Percentiles rank a stretch among this genome's conserved stretches.
These are phyloP conservation scores for Brenthis ino DNA, from an alignment of 2,888 invertebrate species.

Conservation along the genomic window DNA sequence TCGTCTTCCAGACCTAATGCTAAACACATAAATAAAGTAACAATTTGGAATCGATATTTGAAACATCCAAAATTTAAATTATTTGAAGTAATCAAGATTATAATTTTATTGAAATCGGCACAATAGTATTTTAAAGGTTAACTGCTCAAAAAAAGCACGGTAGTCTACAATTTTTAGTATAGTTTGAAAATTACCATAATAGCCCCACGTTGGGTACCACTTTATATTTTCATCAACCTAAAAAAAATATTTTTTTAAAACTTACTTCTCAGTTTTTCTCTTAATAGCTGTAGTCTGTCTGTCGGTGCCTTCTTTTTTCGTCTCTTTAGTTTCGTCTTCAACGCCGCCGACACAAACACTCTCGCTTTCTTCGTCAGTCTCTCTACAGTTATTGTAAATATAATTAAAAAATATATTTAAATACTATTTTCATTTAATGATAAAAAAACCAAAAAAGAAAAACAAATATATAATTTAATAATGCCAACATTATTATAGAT, in stretches of 20 bases:
- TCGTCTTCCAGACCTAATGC: too few relatives aligned
- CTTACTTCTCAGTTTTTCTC: slow-evolving; percentile 73
- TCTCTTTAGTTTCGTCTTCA: slow-evolving; percentile 66
- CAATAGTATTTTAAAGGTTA: too few relatives aligned
- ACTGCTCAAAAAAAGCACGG: too few relatives aligned
- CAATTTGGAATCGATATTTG: too few relatives aligned
- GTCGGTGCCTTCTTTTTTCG: slow-evolving; percentile 63
- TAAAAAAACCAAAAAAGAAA: neutral
- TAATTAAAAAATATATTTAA: neutral
- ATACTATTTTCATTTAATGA: neutral
- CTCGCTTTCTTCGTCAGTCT: slow-evolving; percentile 76
- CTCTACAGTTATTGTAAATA: slow-evolving; percentile 49
- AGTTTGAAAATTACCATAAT: neutral
- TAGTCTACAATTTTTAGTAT: too few relatives aligned
- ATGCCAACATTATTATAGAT: too few relatives aligned
- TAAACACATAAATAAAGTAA: too few relatives aligned
- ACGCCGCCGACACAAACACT: slow-evolving; percentile 68
- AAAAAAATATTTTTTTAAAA: slow-evolving; percentile 22
- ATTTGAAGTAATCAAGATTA: too few relatives aligned
- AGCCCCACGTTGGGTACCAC: neutral
- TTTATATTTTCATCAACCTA: neutral
- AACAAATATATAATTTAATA: neutral
- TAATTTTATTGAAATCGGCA: too few relatives aligned
- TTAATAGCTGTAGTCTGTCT: slow-evolving; percentile 66
- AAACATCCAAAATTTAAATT: too few relatives aligned